A percentile compares a stretch with the other conserved stretches of the same genome.
Conservation (phyloP, 2,113 vertebrate genomes). For the Noctilio leporinus region DNA sequence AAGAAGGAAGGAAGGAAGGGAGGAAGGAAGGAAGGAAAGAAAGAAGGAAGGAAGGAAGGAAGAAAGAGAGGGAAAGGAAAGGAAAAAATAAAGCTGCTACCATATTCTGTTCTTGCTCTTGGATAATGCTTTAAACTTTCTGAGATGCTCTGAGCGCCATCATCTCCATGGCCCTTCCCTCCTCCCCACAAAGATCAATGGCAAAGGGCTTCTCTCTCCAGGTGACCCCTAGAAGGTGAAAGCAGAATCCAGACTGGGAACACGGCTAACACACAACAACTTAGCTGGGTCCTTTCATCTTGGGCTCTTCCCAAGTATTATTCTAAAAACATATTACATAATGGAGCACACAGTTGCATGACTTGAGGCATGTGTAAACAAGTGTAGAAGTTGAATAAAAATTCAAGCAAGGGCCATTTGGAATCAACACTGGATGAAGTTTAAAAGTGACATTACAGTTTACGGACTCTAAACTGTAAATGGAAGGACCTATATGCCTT, state of each 20-base stretch:
- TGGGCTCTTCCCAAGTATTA: neutral
- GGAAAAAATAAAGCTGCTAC: neutral
- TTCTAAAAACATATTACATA: neutral
- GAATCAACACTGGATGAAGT: constrained; percentile 13
- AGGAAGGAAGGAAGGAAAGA: too few species aligned
- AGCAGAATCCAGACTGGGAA: neutral
- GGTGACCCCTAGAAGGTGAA: neutral
- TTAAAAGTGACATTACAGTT: neutral
- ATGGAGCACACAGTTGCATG: neutral
- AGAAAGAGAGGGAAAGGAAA: neutral
- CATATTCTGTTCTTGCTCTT: neutral
- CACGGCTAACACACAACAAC: neutral
- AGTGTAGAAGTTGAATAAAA: neutral
- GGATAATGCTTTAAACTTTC: neutral
- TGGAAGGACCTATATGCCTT: neutral
- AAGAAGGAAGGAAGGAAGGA: neutral
- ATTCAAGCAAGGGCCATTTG: neutral
- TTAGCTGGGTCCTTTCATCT: neutral
- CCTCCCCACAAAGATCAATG: neutral
- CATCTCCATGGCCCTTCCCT: neutral
- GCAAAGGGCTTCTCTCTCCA: constrained; percentile 6
- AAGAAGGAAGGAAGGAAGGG: too few species aligned
- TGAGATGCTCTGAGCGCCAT: neutral
- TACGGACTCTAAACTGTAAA: neutral
- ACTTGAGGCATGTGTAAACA: neutral